Evolutionary conservation across 37 sponge, comb jelly and placozoan species (phyloP), one percentile per base, ranked within the genome.

Genomic region (Agelas oroides): DNA sequence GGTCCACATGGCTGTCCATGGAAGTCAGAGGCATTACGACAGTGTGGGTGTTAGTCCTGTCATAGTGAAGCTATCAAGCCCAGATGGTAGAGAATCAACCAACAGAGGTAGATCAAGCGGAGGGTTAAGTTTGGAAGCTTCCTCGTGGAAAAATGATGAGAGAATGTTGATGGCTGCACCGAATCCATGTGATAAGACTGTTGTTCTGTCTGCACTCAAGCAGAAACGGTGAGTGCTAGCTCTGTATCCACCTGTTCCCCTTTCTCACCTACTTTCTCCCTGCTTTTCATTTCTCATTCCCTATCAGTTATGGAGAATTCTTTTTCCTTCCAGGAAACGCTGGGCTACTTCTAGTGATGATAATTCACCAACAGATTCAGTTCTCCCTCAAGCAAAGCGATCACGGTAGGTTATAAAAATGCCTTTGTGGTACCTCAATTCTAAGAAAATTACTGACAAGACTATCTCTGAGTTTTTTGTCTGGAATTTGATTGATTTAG

Each of bases 101-200:
- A 37, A 24, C 8, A 8, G 46, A 3, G 46, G 46, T 12, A 8
- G 46, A 12, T 46, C 8, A 8, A 8, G 8, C 3, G 6, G 6
- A 46, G 46, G 8, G 46, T 46, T 46, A 8, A 8, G 46, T 12
- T 6, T 27, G 63, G 63, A 61, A 61, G 11, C 68, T 2, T 28
- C 3, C 69, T 46, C 8, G 46, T 46, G 46, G 31, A 8, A 25
- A 5, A 67, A 67, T 67, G 69, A 32, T 6, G 69, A 28, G 69
- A 32, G 69, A 67, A 6, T 34, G 34, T 34, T 5, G 13, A n/a
- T 20, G 40, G 53, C n/a, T n/a, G 23, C 39, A 15, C 13, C 21
- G 54, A 52, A 88, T 32, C 88, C 88, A n/a, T 88, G 88, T 68
- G 82, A 88, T 40, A 81, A 75, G 59, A 66, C 80, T 17, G 82